Conservation (phyloP, 2,888 invertebrate species). For the Andrena hattorfiana region DNA sequence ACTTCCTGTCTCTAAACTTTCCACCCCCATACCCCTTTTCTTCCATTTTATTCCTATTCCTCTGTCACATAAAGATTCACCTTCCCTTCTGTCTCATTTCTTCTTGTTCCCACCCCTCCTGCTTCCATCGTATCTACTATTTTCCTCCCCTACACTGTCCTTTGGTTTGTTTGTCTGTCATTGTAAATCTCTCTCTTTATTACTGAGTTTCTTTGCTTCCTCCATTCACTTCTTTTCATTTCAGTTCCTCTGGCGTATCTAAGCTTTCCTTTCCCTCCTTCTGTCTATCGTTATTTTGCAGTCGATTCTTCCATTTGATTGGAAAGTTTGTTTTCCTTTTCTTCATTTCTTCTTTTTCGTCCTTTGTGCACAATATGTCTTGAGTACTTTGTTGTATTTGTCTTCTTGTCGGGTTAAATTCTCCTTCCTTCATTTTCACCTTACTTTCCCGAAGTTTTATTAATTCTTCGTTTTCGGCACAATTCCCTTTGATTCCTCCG, state of each 20-base stretch:
- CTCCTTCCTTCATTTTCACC: no score
- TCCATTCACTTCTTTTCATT: background rate
- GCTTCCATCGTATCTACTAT: constrained; percentile 3
- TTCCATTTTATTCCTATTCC: constrained; percentile 1
- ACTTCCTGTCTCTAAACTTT: constrained; percentile 32
- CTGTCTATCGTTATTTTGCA: background rate
- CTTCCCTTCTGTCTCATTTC: constrained; percentile 21
- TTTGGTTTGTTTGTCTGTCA: constrained; percentile 9
- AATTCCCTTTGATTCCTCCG: no score
- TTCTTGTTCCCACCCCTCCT: background rate
- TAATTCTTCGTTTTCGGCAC: no score
- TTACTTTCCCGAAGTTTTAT: no score
- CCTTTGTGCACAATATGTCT: background rate
- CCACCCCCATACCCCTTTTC: background rate
- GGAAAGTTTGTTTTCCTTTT: background rate
- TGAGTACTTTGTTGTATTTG: no score
- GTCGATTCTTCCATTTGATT: background rate
- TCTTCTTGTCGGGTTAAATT: no score
- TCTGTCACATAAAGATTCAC: constrained; percentile 34
- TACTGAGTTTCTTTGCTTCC: constrained; percentile 3
- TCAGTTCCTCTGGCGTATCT: background rate
- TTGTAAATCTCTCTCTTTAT: constrained; percentile 21
- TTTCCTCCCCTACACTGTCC: background rate
- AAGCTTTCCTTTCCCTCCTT: background rate
- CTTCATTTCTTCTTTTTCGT: background rate